Base-by-base conservation (phyloP, 2,113 vertebrate genomes). In the Piaya cayana region DNA sequence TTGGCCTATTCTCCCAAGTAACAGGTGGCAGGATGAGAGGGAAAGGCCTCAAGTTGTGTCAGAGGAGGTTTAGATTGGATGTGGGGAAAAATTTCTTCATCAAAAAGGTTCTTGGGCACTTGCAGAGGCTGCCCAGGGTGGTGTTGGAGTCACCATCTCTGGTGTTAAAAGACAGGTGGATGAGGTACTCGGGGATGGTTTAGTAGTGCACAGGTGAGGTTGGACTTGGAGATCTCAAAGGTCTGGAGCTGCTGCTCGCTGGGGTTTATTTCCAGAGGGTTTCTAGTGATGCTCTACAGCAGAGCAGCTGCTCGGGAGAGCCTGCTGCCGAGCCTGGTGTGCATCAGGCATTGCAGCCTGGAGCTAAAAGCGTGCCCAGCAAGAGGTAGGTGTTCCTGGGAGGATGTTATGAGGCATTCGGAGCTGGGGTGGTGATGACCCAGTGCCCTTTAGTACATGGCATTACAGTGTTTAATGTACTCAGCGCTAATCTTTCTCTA, bases 401-500 rank as follows among this genome's bases (percentile, higher is more conserved):
- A 11, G 88, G 86, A 69, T 12, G 53, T 69, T 45, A 64, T 5
- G 58, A 75, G 72, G 75, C 6, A 1, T 65, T 39, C 3, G 20
- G 90, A 90, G 75, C 68, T 1, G 20, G 87, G 89, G 50, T 8
- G 2, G 16, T 83, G 95, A 71, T 83, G 95, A 71, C 96, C 95
- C 23, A 3, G 56, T 58, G 78, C 95, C 93, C 94, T 93, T 39
- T 91, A 80, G 85, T 72, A 62, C 86, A 45, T 13, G 81, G 87
- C 96, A 88, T 97, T 90, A 91, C 91, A 64, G 78, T 96, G 94
- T 90, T 97, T 97, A 90, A 94, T 96, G 85, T 87, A 90, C 96
- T 98, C 91, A 27, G 95, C 6, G 53, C 93, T 98, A 97, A 98
- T 95, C 81, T 63, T 90, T 94, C 93, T 96, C 95, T 88, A 97